phyloP scores from a whole-genome alignment of 2,113 vertebrate species.

The Oceanodroma tethys region DNA sequence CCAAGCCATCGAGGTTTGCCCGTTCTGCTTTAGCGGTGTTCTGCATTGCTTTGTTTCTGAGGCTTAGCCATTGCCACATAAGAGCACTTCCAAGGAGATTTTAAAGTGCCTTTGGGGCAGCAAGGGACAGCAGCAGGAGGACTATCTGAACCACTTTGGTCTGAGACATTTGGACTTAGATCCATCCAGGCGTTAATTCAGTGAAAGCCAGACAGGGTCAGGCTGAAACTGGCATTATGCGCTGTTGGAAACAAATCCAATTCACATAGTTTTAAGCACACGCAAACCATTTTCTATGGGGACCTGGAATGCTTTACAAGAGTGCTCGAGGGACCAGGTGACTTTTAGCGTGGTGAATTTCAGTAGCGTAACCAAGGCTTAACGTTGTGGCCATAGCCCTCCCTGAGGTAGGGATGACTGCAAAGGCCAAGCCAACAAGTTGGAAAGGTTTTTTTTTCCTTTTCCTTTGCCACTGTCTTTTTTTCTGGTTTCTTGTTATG shows the following conservation, averaged over 20 bases:
- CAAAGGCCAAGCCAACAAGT: neutral
- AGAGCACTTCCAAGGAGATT: neutral
- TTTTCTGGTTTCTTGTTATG: neutral
- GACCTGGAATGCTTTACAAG: constrained; percentile 15
- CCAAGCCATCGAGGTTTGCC: neutral
- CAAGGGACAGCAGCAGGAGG: neutral
- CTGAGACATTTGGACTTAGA: neutral
- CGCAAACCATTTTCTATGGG: neutral
- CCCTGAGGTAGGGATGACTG: neutral
- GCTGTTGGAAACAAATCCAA: constrained; percentile 29
- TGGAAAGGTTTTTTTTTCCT: neutral
- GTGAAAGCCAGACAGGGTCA: constrained; percentile 11
- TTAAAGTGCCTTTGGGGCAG: neutral
- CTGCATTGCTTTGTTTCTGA: neutral
- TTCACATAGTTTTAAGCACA: constrained; percentile 37
- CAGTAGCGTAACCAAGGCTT: neutral
- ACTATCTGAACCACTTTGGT: neutral
- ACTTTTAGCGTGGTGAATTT: constrained; percentile 5
- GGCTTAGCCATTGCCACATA: neutral
- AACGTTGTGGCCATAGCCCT: neutral
- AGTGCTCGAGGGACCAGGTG: neutral
- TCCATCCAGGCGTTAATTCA: constrained; percentile 21
- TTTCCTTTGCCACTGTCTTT: neutral
- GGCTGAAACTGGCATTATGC: neutral
- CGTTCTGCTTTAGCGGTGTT: neutral